Percentiles rank a stretch among this genome's conserved stretches.
These are phyloP conservation scores for Pocillopora meandrina DNA, from an alignment of 92 coral and sea anemone genomes.

Conservation along the genomic window DNA sequence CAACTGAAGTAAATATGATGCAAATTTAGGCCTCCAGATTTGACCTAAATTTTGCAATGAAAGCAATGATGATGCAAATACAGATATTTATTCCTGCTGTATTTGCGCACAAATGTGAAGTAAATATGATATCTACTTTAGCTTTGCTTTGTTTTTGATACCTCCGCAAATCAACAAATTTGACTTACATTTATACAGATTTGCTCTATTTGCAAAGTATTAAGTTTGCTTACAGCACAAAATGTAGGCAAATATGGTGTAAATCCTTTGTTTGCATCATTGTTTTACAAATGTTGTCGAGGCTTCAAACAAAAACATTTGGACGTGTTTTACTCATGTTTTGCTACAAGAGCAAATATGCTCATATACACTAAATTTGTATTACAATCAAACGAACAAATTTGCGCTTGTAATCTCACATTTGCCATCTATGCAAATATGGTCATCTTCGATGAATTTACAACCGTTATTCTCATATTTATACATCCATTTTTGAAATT, in stretches of 20 bases:
- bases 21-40: not conserved
- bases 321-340: not conserved
- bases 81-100: not conserved
- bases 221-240: not conserved
- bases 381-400: not conserved
- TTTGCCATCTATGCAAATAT: not conserved
- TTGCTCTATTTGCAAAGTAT: not conserved
- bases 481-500: no score
- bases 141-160: not conserved
- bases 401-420: not conserved
- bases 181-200: not conserved
- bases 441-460: not conserved
- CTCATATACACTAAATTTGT: not conserved
- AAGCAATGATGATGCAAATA: not conserved
- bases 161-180: slow-evolving; percentile 5
- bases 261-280: not conserved
- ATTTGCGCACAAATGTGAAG: not conserved
- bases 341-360: not conserved
- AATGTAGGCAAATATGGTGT: not conserved
- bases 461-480: no score
- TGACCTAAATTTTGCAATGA: not conserved
- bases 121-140: not conserved
- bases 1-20: not conserved
- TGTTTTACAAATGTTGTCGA: not conserved
- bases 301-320: no score